A percentile compares a stretch with the other conserved stretches of the same genome.
These are phyloP conservation scores for Tringa solitaria DNA, from an alignment of 2,113 vertebrate species.

Conservation along the genomic window DNA sequence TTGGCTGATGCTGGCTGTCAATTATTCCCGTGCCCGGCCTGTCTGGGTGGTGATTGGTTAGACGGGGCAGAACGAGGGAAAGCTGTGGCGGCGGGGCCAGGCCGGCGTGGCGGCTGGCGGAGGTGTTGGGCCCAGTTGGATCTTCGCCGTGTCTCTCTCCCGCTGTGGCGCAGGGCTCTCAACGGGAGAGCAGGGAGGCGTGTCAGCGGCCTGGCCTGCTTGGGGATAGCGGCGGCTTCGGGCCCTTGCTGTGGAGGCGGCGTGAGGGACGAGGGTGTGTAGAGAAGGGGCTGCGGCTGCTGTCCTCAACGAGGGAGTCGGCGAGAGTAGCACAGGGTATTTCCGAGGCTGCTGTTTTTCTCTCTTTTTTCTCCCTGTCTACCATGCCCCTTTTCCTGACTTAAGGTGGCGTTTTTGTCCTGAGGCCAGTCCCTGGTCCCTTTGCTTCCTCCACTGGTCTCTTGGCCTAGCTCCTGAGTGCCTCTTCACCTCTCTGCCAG, in stretches of 20 bases:
- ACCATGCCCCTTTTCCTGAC: fast-evolving
- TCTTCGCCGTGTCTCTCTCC: fast-evolving
- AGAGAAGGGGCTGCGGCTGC: background rate
- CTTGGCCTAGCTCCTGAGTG: background rate
- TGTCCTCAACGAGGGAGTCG: background rate
- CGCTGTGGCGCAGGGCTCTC: fast-evolving
- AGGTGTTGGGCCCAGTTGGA: fast-evolving
- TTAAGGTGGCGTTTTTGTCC: fast-evolving
- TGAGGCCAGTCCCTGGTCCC: fast-evolving
- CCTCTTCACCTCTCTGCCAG: background rate
- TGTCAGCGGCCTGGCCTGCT: background rate
- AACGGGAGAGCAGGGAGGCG: fast-evolving
- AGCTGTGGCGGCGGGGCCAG: background rate
- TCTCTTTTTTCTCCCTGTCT: fast-evolving
- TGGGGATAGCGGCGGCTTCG: background rate
- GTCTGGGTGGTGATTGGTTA: background rate
- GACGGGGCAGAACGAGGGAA: background rate
- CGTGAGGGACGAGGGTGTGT: background rate
- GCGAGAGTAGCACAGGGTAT: background rate
- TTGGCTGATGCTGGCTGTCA: background rate
- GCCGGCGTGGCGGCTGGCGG: background rate
- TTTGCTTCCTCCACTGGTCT: fast-evolving
- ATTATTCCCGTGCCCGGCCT: background rate
- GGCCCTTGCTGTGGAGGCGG: background rate
- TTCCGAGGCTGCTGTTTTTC: fast-evolving